These are phyloP conservation scores for Drosophila ustulata DNA, from an alignment of 2,888 invertebrate genomes.

Conservation along the genomic window DNA sequence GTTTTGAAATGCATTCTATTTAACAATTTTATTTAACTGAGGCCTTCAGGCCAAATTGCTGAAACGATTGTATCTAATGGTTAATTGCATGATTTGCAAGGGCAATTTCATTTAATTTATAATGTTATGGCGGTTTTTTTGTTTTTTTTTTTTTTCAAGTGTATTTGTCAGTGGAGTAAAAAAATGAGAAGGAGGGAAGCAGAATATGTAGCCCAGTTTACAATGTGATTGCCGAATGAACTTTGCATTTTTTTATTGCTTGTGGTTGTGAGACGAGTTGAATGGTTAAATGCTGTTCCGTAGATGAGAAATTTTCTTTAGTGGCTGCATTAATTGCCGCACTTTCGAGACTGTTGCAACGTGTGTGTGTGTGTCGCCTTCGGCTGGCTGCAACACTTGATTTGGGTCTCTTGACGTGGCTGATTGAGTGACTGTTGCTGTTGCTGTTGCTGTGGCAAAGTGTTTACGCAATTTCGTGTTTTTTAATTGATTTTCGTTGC, in stretches of 20 bases:
- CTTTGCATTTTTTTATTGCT: conserved; percentile 10
- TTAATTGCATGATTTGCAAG: neutral
- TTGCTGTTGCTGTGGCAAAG: conserved; percentile 14
- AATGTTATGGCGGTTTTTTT: no score
- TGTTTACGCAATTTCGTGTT: conserved; percentile 51
- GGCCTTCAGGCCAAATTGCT: neutral
- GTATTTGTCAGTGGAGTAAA: no score
- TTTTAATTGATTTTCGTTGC: conserved; percentile 23
- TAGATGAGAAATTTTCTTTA: conserved; percentile 9
- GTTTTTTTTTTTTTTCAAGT: no score
- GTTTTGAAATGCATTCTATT: neutral
- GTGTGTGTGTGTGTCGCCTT: no score
- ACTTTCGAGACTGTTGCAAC: neutral
- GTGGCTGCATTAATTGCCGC: conserved; percentile 2
- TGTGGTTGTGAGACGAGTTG: neutral
- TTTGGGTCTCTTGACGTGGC: conserved; percentile 14
- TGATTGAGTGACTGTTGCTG: conserved; percentile 11
- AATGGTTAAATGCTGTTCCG: neutral
- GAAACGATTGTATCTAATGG: neutral
- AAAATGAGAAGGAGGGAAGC: no score
- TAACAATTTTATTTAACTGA: neutral
- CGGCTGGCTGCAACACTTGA: conserved; percentile 15
- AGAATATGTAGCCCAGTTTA: conserved; percentile 12
- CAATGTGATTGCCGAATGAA: conserved; percentile 6
- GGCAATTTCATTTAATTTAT: neutral